phyloP scores from a whole-genome alignment of 2,113 vertebrate genomes.

The Butorides virescens region DNA sequence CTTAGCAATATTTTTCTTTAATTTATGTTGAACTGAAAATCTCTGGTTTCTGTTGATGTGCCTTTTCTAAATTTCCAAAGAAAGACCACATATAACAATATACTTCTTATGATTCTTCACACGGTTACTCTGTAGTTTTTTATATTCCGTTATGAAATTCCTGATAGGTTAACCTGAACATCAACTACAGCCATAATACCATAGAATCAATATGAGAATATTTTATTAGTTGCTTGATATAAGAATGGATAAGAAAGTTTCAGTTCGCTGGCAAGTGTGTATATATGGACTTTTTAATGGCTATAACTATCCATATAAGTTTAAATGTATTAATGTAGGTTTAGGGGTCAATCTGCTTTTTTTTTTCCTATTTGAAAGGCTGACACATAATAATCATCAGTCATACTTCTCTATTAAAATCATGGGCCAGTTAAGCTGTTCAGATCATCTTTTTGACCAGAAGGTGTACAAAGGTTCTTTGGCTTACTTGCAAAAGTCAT shows the following conservation, averaged over 20 bases:
- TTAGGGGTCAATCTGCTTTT: background rate
- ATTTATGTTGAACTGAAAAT: background rate
- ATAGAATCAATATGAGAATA: background rate
- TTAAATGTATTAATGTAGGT: background rate
- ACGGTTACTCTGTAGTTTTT: background rate
- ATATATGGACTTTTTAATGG: background rate
- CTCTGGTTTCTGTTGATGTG: background rate
- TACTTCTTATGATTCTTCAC: background rate
- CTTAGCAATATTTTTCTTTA: background rate
- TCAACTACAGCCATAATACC: background rate
- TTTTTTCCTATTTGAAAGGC: background rate
- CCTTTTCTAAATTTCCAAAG: background rate
- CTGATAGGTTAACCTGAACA: background rate
- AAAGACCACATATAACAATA: background rate
- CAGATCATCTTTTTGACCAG: background rate
- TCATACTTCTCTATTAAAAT: background rate
- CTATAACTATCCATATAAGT: background rate
- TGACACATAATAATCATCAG: background rate
- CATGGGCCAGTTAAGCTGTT: background rate
- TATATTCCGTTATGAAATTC: background rate
- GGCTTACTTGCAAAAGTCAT: background rate
- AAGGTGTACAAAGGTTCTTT: background rate
- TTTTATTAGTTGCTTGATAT: background rate
- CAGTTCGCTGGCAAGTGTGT: background rate
- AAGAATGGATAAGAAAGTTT: background rate